A percentile compares a stretch with the other conserved stretches of the same genome.
Conservation (phyloP, 2,888 invertebrate species). For the Phytoseiulus persimilis region DNA sequence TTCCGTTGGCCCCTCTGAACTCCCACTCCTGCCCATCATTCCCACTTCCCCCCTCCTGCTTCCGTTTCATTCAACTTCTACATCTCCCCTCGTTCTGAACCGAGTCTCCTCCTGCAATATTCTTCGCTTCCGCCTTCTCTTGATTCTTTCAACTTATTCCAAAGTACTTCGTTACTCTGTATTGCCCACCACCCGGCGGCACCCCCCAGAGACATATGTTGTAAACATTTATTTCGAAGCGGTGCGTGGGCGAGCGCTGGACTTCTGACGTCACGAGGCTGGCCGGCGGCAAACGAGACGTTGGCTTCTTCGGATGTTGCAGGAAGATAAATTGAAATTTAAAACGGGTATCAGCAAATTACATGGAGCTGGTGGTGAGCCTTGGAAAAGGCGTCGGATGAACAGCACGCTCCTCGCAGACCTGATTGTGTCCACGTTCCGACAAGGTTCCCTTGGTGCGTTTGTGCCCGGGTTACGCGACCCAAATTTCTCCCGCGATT, state of each 20-base stretch:
- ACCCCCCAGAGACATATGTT: neutral
- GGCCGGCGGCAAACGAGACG: neutral
- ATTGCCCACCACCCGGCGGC: neutral
- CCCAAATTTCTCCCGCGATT: no score
- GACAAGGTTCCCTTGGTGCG: no score
- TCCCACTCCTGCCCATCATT: no score
- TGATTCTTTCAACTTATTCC: neutral
- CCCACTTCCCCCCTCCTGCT: no score
- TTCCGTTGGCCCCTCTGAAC: no score
- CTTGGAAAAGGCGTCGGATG: no score
- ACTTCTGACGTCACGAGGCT: neutral
- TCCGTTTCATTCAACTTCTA: neutral
- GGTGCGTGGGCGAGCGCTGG: neutral
- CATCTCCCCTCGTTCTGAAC: neutral
- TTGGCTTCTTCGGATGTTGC: neutral
- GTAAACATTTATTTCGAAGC: neutral
- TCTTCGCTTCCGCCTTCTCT: neutral
- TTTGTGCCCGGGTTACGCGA: no score
- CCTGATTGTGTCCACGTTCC: no score
- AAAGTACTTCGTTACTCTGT: neutral
- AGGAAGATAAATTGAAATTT: neutral
- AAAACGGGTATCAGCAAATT: no score
- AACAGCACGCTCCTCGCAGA: no score
- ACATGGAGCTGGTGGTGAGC: no score
- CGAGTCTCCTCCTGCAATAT: neutral